Conservation (phyloP, 2,797 vertebrate species). For the Danionella dracula region DNA sequence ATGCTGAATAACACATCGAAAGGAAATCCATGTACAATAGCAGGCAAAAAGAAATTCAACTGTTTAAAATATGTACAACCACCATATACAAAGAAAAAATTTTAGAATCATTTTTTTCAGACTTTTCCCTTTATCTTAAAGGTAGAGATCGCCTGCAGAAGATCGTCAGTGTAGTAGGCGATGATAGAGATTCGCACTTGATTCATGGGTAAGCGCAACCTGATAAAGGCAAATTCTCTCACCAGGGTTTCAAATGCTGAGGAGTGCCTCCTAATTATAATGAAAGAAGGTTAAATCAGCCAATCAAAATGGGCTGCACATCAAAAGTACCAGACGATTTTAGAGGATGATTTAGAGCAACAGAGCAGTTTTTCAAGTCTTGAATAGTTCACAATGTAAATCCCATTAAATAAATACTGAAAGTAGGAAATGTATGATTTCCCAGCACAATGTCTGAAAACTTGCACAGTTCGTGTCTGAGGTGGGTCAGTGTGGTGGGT, state of each 20-base stretch:
- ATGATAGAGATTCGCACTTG: constrained; percentile 32
- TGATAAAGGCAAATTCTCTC: constrained; percentile 25
- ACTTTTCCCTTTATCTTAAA: constrained; percentile 31
- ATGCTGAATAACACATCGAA: constrained; percentile 88
- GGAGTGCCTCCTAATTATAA: constrained; percentile 27
- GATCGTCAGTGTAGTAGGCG: constrained; percentile 26
- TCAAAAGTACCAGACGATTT: no score
- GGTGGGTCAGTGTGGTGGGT: no score
- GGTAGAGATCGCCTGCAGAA: constrained; percentile 33
- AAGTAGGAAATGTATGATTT: constrained; percentile 49
- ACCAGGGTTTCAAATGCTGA: constrained; percentile 9
- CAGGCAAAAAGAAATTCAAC: constrained; percentile 70
- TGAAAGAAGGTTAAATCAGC: constrained; percentile 14
- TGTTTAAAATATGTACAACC: constrained; percentile 79
- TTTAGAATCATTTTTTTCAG: constrained; percentile 39
- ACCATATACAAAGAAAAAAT: constrained; percentile 62
- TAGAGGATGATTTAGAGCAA: no score
- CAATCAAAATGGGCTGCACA: neutral
- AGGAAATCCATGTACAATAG: constrained; percentile 70
- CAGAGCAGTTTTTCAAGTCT: no score
- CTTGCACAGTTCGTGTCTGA: no score
- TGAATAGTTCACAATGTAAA: constrained; percentile 52
- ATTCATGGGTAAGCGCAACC: constrained; percentile 7
- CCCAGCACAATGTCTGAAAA: no score
- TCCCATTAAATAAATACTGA: constrained; percentile 63